Base-by-base conservation (phyloP, 2,797 vertebrate genomes). In the Amblyopsis hoosieri region DNA sequence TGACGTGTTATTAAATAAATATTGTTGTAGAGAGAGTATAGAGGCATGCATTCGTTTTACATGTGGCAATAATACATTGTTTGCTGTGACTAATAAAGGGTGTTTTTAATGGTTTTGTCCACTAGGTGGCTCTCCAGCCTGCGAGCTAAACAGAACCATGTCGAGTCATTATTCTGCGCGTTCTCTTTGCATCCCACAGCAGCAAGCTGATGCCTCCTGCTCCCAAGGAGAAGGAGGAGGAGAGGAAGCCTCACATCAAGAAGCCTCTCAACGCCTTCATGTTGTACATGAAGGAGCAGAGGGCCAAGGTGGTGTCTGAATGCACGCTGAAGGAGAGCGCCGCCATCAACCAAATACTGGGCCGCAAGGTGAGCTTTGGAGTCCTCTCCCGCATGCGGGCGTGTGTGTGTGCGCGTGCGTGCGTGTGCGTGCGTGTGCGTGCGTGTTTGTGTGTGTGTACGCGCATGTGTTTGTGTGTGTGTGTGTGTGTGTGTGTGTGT, bases 231-330 rank as follows among this genome's bases (percentile, higher is more conserved):
- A 94, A 91, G 72, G 94, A 95, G 4, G 95, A 97, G 1, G 95
- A 96, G 71, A 96, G 90, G 87, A 96, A 93, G 48, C 95, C 94
- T 1, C 95, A 98, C 37, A 94, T 98, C 66, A 98, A 98, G 85
- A 98, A 98, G 81, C 96, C 96, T 0, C 91, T 98, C 2, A 98
- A 98, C 0, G 97, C 96, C 52, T 98, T 98, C 90, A 98, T 98
- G 97, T 72, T 98, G 42, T 98, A 97, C 85, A 98, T 98, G 97
- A 96, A 98, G 86, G 96, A 97, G 86, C 96, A 97, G 94, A 67
- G 97, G 56, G 96, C 96, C 82, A 95, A 95, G 78, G 97, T 98
- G 76, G 96, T 98, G 71, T 94, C 96, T 0, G 95, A 98, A 90
- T 98, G 96, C 81, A 96, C 95, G 0, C 93, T 98, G 47, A 98